phyloP scores from a whole-genome alignment of 2,797 vertebrate species.

The Siniperca obscura region DNA sequence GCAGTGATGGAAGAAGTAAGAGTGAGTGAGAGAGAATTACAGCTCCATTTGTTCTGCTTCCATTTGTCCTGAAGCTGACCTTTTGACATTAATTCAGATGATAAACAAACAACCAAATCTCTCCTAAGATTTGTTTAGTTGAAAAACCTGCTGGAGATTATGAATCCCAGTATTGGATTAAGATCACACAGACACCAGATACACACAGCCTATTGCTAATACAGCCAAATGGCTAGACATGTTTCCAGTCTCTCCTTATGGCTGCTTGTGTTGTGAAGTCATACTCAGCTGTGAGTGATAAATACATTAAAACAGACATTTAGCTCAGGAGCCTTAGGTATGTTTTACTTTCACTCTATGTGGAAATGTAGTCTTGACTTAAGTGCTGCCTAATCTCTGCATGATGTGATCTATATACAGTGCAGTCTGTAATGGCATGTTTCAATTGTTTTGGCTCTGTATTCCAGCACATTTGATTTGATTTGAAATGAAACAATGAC shows the following conservation, averaged over 20 bases:
- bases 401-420: constrained; percentile 3
- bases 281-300: constrained; percentile 22
- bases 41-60: constrained; percentile 35
- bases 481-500: constrained; percentile 18
- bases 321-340: background rate
- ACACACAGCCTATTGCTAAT: constrained; percentile 43
- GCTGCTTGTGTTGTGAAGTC: constrained; percentile 25
- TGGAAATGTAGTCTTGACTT: background rate
- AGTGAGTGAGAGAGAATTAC: background rate
- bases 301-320: background rate
- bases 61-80: constrained; percentile 59
- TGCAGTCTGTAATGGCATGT: background rate
- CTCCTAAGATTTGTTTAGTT: constrained; percentile 66
- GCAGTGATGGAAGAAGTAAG: constrained; percentile 14
- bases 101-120: constrained; percentile 66
- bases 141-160: constrained; percentile 62
- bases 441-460: constrained; percentile 15
- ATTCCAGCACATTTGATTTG: background rate
- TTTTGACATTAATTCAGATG: constrained; percentile 55
- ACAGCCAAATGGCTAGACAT: constrained; percentile 58
- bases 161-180: constrained; percentile 56
- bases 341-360: constrained; percentile 6
- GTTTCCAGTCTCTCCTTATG: constrained; percentile 38
- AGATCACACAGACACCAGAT: constrained; percentile 57
- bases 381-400: background rate